phyloP scores from a whole-genome alignment of 2,888 invertebrate genomes.

The Dolomedes plantarius region DNA sequence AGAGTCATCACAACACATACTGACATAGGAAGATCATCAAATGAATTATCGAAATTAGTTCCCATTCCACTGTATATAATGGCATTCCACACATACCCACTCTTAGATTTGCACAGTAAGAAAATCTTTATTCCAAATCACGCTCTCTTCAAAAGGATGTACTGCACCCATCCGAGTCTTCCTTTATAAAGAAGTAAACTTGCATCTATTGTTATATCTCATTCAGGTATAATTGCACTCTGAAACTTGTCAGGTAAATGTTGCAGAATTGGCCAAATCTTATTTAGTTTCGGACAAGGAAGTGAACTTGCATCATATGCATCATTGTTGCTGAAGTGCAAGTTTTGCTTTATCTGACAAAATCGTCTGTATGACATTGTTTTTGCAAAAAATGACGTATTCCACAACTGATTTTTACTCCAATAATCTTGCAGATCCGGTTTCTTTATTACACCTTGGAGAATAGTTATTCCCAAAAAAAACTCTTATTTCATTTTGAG shows the following conservation, averaged over 20 bases:
- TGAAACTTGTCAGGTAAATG: background rate
- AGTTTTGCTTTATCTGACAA: background rate
- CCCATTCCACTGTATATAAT: background rate
- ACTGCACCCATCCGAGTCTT: background rate
- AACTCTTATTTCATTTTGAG: background rate
- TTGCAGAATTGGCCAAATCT: background rate
- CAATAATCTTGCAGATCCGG: background rate
- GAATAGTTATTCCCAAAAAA: background rate
- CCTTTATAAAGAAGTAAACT: background rate
- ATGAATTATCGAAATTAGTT: background rate
- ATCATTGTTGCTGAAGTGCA: background rate
- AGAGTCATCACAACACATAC: too few species aligned
- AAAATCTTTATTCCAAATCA: background rate
- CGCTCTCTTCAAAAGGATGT: background rate
- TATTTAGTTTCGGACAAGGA: background rate
- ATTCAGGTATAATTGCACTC: background rate
- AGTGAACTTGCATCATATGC: background rate
- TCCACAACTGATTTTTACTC: background rate
- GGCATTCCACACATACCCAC: background rate
- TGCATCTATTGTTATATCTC: background rate
- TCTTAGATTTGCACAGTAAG: background rate
- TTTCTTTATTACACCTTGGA: background rate
- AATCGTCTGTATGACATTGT: background rate
- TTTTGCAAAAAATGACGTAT: background rate
- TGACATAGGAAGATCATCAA: too few species aligned